These are phyloP conservation scores for Pollicipes pollicipes DNA, from an alignment of 1,140 invertebrate species.

Conservation along the genomic window DNA sequence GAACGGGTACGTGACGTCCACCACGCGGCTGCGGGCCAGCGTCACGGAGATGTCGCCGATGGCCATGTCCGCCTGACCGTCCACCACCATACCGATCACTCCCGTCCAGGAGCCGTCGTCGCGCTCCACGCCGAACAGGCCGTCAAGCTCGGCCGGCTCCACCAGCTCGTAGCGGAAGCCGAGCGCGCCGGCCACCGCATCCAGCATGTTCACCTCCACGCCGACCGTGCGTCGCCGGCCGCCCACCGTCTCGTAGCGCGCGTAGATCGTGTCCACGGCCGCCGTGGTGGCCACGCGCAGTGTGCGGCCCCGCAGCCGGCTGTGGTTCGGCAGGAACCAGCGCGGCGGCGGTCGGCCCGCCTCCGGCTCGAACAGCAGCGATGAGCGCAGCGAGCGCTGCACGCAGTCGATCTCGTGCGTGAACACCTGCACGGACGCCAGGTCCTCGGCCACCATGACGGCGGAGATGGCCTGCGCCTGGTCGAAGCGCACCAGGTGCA, in stretches of 20 bases:
- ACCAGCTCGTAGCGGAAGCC: neutral
- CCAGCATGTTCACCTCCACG: neutral
- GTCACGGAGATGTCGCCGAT: conserved; percentile 14
- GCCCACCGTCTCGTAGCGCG: neutral
- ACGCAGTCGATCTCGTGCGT: neutral
- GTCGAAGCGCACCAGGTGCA: neutral
- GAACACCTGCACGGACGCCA: neutral
- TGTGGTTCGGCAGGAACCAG: neutral
- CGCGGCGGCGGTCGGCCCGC: too few relatives aligned
- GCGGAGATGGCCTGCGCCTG: neutral
- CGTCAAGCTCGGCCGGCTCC: neutral
- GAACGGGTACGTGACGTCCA: conserved; percentile 10
- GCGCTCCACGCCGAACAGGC: neutral
- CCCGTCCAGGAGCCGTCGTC: conserved; percentile 15
- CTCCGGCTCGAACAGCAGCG: too few relatives aligned
- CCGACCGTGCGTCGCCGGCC: neutral
- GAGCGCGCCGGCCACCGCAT: neutral
- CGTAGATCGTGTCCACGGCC: neutral
- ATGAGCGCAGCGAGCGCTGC: neutral
- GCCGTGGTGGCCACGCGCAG: neutral
- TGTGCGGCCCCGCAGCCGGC: neutral
- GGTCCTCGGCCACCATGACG: neutral
- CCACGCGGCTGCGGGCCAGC: conserved; percentile 8
- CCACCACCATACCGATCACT: conserved; percentile 13
- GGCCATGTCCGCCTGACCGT: conserved; percentile 9